A percentile compares a stretch with the other conserved stretches of the same genome.
Evolutionary conservation across 2,888 invertebrate genomes (phyloP).

Genomic region (Drosophila borborema): DNA sequence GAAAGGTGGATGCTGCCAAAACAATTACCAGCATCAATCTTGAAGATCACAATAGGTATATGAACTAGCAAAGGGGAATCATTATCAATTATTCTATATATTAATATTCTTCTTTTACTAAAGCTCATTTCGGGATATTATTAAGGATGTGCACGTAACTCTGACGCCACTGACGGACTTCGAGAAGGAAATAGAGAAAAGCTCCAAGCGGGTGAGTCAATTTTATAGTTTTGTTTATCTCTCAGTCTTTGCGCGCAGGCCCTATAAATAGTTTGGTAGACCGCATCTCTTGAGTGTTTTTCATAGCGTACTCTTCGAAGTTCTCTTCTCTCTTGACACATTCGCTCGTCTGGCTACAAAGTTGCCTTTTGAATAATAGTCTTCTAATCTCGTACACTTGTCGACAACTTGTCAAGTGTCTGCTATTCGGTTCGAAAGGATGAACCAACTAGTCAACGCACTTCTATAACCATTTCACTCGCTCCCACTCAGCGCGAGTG

Average conservation of each 20-base stretch:
- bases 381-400: conserved; percentile 66
- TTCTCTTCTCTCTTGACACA: background rate
- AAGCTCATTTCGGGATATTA: conserved; percentile 83
- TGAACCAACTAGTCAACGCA: conserved; percentile 21
- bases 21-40: conserved; percentile 50
- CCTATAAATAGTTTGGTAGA: conserved; percentile 45
- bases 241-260: background rate
- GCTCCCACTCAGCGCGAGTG: conserved; percentile 17
- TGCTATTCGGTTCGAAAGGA: conserved; percentile 42
- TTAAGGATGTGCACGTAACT: conserved; percentile 84
- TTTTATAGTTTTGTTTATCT: conserved; percentile 27
- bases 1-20: conserved; percentile 81
- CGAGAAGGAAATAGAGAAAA: conserved; percentile 83
- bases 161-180: conserved; percentile 84
- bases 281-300: conserved; percentile 46
- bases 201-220: conserved; percentile 82
- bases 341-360: conserved; percentile 45
- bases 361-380: conserved; percentile 57
- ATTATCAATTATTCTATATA: background rate
- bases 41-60: conserved; percentile 83
- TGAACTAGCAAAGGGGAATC: background rate
- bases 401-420: conserved; percentile 63
- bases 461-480: conserved; percentile 52
- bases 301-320: conserved; percentile 3
- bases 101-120: background rate